phyloP scores from a whole-genome alignment of 2,113 vertebrate genomes.

The Zingel zingel region DNA sequence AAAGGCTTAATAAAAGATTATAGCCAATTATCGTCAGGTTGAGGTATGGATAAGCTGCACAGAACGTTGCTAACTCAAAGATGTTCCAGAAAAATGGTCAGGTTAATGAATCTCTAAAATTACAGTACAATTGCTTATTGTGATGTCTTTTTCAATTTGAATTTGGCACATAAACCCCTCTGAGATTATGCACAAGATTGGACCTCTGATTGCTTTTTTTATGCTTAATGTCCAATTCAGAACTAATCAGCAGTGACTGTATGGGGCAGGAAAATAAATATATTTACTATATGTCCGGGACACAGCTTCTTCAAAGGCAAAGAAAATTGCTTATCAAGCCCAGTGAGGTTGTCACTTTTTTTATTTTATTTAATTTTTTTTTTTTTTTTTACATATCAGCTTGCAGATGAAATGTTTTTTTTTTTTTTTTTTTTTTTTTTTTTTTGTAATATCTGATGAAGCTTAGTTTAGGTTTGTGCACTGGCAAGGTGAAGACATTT shows the following conservation, averaged over 20 bases:
- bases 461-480: slow-evolving; percentile 16
- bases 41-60: background rate
- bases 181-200: slow-evolving; percentile 6
- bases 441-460: background rate
- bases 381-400: background rate
- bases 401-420: background rate
- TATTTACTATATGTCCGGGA: slow-evolving; percentile 15
- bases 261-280: slow-evolving; percentile 4
- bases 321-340: background rate
- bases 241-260: slow-evolving; percentile 20
- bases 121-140: background rate
- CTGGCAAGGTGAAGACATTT: slow-evolving; percentile 60
- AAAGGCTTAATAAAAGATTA: slow-evolving; percentile 3
- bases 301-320: background rate
- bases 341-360: background rate
- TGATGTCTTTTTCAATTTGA: background rate
- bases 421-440: background rate
- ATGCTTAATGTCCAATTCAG: slow-evolving; percentile 26
- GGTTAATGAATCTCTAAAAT: slow-evolving; percentile 36
- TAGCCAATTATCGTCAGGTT: background rate
- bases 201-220: slow-evolving; percentile 35
- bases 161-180: background rate
- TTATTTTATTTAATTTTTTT: background rate
- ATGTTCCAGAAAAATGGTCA: slow-evolving; percentile 13
- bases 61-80: background rate